Evolutionary conservation across 2,888 invertebrate genomes (phyloP), one percentile per base, ranked within the genome.

Genomic region (Sclerodermus sp.): DNA sequence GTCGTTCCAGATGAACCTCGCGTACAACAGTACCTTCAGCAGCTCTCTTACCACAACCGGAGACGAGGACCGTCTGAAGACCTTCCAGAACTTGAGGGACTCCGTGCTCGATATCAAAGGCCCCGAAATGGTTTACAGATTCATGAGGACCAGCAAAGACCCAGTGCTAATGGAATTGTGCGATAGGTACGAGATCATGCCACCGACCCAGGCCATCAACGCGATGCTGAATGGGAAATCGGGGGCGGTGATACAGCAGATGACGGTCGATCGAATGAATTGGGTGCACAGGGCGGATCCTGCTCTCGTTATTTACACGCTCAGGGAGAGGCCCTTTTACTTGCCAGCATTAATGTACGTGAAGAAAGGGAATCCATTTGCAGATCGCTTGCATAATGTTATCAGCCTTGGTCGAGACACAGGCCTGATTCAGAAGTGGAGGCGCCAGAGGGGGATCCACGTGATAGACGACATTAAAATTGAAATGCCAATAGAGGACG

Each of bases 11-110:
- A 44, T 47, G 16, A 57, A 39, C 36, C 45, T 42, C 32, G 15
- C 53, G 14, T 63, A 58, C 17, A 49, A 47, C 32, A 54, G 60
- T 37, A 52, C 49, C 13, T 58, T 59, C 46, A 60, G 57, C 37
- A 58, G 58, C 34, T 54, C 46, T 2, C 23, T 63, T 18, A 49
- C 51, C 23, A 46, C 44, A 10, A 17, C 40, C 14, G 53, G 46
- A 8, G 32, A 17, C 9, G 48, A 47, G 29, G 42, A 49, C 1
- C 18, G 42, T 17, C 17, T 54, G 18, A 32, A 43, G 38, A 42
- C 45, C 23, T 46, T 58, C 14, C 12, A 40, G 30, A 49, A 63
- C 23, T 18, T 63, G 30, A 30, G 37, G 16, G 40, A 57, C 14
- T 55, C 58, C 10, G 54, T 51, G 1, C 47, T 42, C 40, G 32